Evolutionary conservation across 2,888 invertebrate genomes (phyloP).

Genomic region (Myopa testacea): DNA sequence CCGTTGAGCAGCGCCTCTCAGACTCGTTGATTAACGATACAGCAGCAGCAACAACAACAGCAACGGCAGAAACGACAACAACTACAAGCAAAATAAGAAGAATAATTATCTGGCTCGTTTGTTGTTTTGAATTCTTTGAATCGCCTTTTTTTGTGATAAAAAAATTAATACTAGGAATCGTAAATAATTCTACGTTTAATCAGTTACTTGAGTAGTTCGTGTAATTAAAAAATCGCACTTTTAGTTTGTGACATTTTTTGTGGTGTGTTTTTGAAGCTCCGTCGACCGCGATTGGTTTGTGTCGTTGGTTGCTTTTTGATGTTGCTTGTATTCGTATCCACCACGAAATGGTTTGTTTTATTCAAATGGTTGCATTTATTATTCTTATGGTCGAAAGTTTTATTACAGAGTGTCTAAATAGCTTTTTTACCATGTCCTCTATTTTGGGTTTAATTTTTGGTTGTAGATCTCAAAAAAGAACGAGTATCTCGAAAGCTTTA

Average conservation of each 20-base stretch:
- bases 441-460: no score
- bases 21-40: neutral
- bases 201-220: neutral
- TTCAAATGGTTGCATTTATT: constrained; percentile 13
- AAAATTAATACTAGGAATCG: no score
- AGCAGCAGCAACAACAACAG: no score
- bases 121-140: neutral
- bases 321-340: neutral
- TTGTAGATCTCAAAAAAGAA: no score
- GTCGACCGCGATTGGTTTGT: constrained; percentile 21
- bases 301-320: neutral
- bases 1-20: neutral
- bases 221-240: neutral
- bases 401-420: no score
- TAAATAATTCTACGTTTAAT: neutral
- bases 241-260: constrained; percentile 8
- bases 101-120: no score
- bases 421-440: no score
- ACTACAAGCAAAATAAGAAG: neutral
- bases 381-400: neutral
- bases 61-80: no score
- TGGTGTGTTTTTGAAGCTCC: neutral
- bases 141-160: neutral
- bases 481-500: no score
- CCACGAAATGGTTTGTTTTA: constrained; percentile 33